Evolutionary conservation across 2,888 invertebrate genomes (phyloP).

Genomic region (Lapara coniferarum): DNA sequence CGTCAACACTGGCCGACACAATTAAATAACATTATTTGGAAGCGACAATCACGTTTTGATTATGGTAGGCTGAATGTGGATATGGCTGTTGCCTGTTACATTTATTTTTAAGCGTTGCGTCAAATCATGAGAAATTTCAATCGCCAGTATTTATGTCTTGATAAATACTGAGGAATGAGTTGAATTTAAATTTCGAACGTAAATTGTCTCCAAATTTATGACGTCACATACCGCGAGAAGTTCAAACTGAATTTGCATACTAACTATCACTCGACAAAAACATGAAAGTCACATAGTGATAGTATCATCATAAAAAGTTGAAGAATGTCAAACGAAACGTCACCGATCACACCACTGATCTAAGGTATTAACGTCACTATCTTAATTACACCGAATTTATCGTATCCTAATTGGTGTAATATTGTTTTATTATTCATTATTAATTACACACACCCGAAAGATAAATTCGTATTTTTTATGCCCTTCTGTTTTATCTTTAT

Average conservation of each 20-base stretch:
- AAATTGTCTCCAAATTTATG: neutral
- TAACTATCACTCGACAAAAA: neutral
- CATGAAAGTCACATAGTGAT: neutral
- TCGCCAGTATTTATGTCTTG: too few relatives aligned
- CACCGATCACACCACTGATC: conserved; percentile 15
- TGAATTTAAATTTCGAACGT: too few relatives aligned
- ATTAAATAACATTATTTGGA: conserved; percentile 77
- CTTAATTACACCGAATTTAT: conserved; percentile 25
- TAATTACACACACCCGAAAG: conserved; percentile 23
- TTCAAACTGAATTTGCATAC: neutral
- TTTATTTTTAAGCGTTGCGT: neutral
- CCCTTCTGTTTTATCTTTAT: conserved; percentile 14
- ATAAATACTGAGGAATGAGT: too few relatives aligned
- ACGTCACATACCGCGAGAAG: neutral
- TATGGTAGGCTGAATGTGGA: conserved; percentile 70
- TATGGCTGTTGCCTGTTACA: conserved; percentile 42
- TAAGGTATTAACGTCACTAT: conserved; percentile 23
- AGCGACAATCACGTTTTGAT: conserved; percentile 81
- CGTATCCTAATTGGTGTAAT: conserved; percentile 26
- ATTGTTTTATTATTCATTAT: conserved; percentile 28
- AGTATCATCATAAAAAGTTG: neutral
- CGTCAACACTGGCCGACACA: conserved; percentile 78
- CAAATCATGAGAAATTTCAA: too few relatives aligned
- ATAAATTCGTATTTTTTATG: conserved; percentile 20
- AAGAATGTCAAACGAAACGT: conserved; percentile 10